Evolutionary conservation across 1,140 invertebrate species (phyloP), one percentile per base, ranked within the genome.

Genomic region (Chironomus tepperi): DNA sequence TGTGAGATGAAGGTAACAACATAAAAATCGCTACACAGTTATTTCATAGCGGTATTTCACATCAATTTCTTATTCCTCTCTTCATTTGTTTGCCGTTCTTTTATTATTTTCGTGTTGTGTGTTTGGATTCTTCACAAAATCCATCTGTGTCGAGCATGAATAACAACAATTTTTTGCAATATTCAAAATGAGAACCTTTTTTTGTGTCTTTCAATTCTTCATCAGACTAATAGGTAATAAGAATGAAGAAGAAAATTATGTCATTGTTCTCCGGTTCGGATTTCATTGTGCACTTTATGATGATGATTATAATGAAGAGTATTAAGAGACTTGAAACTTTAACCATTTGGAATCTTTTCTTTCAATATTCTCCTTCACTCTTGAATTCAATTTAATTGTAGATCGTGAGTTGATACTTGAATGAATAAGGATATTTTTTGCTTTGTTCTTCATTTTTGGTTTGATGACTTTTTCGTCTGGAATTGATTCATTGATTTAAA

Each of bases 21-120:
- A 67, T 19, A 67, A 67, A 67, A 67, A 19, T 67, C 16, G n/a
- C n/a, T 67, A 67, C 64, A 67, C 64, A 67, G 64, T 67, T 67
- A 67, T 19, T 57, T 67, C 18, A 16, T 67, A 67, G 64, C 64
- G 64, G 64, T 67, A 67, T 67, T 67, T 67, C 64, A 67, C 64
- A 67, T 67, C 64, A 67, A 16, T 15, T 47, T 47, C 9, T 47
- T 47, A 15, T 9, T 15, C 15, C 8, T 7, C 2, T 47, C 43
- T 47, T 47, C 43, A 47, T 47, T 10, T 47, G 43, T 47, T 47
- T 10, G 42, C 42, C n/a, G n/a, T n/a, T n/a, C n/a, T n/a, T n/a
- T n/a, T n/a, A n/a, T n/a, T n/a, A n/a, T n/a, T n/a, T n/a, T 34
- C 24, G 24, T 47, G 8, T 47, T 47, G 8, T 47, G 8, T 47